Evolutionary conservation across 2,113 vertebrate genomes (phyloP).

Genomic region (Toxotes jaculatrix): DNA sequence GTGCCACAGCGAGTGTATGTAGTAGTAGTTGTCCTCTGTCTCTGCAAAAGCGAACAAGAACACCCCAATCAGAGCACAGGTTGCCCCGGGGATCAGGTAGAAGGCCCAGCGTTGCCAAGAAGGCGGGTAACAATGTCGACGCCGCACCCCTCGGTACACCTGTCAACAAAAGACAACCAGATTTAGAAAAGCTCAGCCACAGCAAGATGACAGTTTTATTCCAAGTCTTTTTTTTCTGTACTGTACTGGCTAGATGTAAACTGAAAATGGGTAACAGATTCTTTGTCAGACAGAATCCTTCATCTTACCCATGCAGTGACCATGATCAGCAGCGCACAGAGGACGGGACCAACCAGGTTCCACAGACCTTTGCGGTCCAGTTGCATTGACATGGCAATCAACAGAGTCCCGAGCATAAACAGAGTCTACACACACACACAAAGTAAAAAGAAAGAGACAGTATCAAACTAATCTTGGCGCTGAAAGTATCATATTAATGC

Average conservation of each 20-base stretch:
- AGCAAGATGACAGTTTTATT: background rate
- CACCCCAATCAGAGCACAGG: slow-evolving; percentile 88
- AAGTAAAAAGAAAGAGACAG: background rate
- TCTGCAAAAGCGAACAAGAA: slow-evolving; percentile 90
- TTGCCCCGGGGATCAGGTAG: slow-evolving; percentile 90
- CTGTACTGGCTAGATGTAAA: background rate
- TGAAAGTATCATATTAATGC: background rate
- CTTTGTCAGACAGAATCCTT: background rate
- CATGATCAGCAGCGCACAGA: slow-evolving; percentile 90
- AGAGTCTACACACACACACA: slow-evolving; percentile 83
- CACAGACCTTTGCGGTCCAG: slow-evolving; percentile 94
- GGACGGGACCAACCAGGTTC: slow-evolving; percentile 95
- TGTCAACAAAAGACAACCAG: slow-evolving; percentile 51
- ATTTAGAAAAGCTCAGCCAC: background rate
- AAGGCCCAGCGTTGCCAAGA: slow-evolving; percentile 94
- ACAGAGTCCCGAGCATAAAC: slow-evolving; percentile 89
- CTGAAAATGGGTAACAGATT: background rate
- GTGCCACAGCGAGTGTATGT: slow-evolving; percentile 97
- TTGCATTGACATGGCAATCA: slow-evolving; percentile 96
- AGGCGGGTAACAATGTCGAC: slow-evolving; percentile 91
- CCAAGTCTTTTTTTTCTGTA: background rate
- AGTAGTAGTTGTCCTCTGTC: slow-evolving; percentile 96
- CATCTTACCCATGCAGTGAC: slow-evolving; percentile 90
- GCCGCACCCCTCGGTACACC: slow-evolving; percentile 87
- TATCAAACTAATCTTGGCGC: background rate